Conservation (phyloP, 2,113 vertebrate genomes). For the Scomber scombrus region DNA sequence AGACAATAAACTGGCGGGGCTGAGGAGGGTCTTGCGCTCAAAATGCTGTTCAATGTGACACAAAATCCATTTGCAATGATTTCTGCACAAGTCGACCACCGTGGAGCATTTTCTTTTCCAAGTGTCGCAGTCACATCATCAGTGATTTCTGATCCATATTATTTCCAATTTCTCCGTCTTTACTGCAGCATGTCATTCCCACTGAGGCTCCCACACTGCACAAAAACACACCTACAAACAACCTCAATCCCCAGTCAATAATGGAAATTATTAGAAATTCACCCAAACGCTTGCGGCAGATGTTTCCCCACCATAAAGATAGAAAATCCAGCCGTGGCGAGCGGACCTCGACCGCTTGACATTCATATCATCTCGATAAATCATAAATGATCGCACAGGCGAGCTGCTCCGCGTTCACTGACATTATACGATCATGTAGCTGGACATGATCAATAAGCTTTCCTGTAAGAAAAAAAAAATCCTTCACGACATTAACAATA, state of each 20-base stretch:
- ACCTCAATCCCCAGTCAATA: slow-evolving; percentile 6
- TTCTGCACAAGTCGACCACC: slow-evolving; percentile 16
- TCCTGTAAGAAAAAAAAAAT: not conserved
- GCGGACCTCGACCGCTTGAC: slow-evolving; percentile 82
- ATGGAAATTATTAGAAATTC: slow-evolving; percentile 20
- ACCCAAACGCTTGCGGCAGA: slow-evolving; percentile 57
- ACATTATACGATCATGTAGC: not conserved
- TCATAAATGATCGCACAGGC: slow-evolving; percentile 37
- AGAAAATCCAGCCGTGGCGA: slow-evolving; percentile 50
- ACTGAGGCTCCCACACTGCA: slow-evolving; percentile 41
- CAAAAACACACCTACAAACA: not conserved
- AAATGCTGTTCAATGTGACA: slow-evolving; percentile 2
- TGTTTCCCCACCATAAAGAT: slow-evolving; percentile 44
- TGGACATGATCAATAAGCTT: not conserved
- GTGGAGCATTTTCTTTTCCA: slow-evolving; percentile 38
- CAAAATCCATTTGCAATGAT: not conserved
- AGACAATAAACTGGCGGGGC: not conserved
- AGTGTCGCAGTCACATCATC: slow-evolving; percentile 70
- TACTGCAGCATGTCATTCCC: slow-evolving; percentile 62
- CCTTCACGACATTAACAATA: not conserved
- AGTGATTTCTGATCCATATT: slow-evolving; percentile 52
- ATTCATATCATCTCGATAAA: slow-evolving; percentile 76
- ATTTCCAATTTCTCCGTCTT: slow-evolving; percentile 40
- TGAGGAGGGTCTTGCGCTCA: not conserved
- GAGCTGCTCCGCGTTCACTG: not conserved